Percentiles rank a stretch among this genome's conserved stretches.
phyloP scores from a whole-genome alignment of 2,797 vertebrate genomes.

The Buceros bicornis region DNA sequence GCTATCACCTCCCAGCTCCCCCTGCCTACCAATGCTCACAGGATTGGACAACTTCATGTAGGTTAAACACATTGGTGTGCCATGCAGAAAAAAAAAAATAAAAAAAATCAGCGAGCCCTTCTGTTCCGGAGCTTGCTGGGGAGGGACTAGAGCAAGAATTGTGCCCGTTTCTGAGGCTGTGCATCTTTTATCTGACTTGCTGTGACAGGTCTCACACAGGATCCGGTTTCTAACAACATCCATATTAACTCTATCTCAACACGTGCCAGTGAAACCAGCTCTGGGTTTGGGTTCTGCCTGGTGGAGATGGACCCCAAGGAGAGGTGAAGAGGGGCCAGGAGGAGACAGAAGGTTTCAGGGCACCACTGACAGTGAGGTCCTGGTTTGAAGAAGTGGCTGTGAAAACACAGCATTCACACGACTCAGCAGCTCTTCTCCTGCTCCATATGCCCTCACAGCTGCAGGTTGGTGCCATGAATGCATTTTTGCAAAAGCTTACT shows the following conservation, averaged over 20 bases:
- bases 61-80: not conserved
- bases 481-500: not conserved
- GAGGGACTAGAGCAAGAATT: not conserved
- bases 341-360: not conserved
- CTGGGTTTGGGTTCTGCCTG: not conserved
- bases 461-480: not conserved
- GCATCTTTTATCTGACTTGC: not conserved
- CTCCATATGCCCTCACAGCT: not conserved
- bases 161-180: not conserved
- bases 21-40: rapidly evolving
- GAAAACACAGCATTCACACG: not conserved
- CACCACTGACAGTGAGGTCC: not conserved
- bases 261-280: not conserved
- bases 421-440: not conserved
- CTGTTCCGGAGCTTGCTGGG: not conserved
- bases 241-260: not conserved
- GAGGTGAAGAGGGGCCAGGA: not conserved
- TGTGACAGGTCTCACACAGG: too few species aligned
- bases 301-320: rapidly evolving
- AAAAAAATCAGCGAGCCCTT: too few species aligned
- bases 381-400: not conserved
- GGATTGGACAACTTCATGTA: not conserved
- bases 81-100: too few species aligned
- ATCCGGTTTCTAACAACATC: not conserved
- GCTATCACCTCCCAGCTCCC: not conserved